These are phyloP conservation scores for Allacma fusca DNA, from an alignment of 2,888 invertebrate genomes.

Conservation along the genomic window DNA sequence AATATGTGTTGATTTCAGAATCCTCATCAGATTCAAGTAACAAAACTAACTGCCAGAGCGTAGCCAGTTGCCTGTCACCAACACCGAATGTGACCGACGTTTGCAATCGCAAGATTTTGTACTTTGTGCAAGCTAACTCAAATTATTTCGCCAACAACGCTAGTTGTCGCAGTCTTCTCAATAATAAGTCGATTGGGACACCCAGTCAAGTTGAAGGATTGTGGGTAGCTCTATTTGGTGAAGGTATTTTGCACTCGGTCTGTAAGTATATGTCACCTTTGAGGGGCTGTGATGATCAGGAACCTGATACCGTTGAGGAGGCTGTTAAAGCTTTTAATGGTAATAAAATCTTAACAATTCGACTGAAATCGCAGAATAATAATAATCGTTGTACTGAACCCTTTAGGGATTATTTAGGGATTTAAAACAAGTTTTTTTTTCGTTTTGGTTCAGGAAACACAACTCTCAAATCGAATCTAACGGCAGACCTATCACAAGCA, in stretches of 20 bases:
- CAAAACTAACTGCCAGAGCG: conserved; percentile 29
- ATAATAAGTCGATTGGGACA: conserved; percentile 53
- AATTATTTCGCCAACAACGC: conserved; percentile 28
- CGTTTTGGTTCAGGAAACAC: background rate
- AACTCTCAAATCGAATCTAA: conserved; percentile 16
- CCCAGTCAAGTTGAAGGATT: conserved; percentile 60
- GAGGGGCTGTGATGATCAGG: conserved; percentile 46
- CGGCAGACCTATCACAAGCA: background rate
- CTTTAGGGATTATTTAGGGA: background rate
- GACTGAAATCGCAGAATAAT: no score
- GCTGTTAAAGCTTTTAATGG: conserved; percentile 21
- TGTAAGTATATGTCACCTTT: conserved; percentile 58
- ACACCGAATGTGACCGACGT: conserved; percentile 39
- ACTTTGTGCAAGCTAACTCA: conserved; percentile 38
- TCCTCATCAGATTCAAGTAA: background rate
- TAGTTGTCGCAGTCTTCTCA: conserved; percentile 49
- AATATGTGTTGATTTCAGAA: no score
- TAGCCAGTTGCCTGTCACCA: background rate
- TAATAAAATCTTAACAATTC: conserved; percentile 6
- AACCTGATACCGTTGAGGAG: conserved; percentile 25
- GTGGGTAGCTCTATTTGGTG: conserved; percentile 58
- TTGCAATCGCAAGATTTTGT: conserved; percentile 30
- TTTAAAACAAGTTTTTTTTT: background rate
- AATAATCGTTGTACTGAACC: background rate
- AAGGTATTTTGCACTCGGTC: conserved; percentile 53